Percentiles rank a stretch among this genome's conserved stretches.
phyloP scores from a whole-genome alignment of 2,888 invertebrate species.

The Marronus borbonicus region DNA sequence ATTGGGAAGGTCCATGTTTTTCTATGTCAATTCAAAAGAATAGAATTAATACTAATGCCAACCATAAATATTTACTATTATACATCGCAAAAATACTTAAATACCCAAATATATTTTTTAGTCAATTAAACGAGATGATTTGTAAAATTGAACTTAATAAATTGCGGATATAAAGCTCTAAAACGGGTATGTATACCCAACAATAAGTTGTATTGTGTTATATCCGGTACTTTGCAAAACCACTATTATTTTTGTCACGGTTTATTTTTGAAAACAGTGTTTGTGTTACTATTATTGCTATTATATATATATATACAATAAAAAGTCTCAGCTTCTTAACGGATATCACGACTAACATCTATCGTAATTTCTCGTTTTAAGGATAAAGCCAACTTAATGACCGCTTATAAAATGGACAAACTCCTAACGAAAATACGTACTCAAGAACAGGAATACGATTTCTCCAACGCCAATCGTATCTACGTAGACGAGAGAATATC shows the following conservation, averaged over 20 bases:
- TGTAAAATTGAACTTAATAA: no score
- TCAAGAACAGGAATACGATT: constrained; percentile 78
- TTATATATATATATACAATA: background rate
- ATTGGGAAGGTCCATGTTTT: no score
- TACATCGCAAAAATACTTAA: no score
- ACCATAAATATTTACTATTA: no score
- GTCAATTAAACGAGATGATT: no score
- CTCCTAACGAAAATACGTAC: constrained; percentile 67
- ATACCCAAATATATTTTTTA: no score
- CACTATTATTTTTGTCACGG: background rate
- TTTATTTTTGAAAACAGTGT: background rate
- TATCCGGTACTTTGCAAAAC: background rate
- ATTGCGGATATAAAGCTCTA: no score
- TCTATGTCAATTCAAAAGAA: no score
- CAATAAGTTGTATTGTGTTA: background rate
- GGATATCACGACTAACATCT: background rate
- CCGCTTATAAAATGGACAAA: constrained; percentile 83
- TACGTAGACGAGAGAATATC: constrained; percentile 77
- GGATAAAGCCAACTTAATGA: constrained; percentile 81
- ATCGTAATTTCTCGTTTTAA: constrained; percentile 58
- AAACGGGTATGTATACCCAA: background rate
- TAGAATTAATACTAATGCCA: no score
- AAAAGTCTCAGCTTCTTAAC: background rate
- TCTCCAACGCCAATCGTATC: constrained; percentile 83
- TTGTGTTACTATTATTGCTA: background rate